phyloP scores from a whole-genome alignment of 1,140 invertebrate genomes.

The Sycobia sp. region DNA sequence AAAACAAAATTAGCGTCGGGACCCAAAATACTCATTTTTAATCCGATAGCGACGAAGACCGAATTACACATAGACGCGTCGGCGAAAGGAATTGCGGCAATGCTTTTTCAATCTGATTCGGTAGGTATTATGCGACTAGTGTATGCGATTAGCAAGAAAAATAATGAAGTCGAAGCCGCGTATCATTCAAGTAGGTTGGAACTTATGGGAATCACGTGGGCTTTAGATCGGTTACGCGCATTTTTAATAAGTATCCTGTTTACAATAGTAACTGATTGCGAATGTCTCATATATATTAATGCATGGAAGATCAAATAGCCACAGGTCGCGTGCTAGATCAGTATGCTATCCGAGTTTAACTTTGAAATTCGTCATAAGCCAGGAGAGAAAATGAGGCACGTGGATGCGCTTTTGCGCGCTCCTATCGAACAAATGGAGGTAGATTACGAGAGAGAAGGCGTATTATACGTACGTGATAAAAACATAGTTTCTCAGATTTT shows the following conservation, averaged over 20 bases:
- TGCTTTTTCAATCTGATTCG: background rate
- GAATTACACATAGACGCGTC: background rate
- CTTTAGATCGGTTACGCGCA: background rate
- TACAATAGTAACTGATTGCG: conserved; percentile 24
- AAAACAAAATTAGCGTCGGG: background rate
- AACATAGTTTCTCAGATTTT: no score
- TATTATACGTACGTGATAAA: no score
- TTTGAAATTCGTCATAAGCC: background rate
- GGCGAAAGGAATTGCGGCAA: background rate
- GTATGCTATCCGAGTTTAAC: background rate
- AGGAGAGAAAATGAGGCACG: background rate
- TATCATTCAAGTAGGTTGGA: conserved; percentile 40
- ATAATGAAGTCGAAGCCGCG: conserved; percentile 28
- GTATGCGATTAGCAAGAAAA: conserved; percentile 32
- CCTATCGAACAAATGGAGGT: background rate
- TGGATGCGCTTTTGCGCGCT: background rate
- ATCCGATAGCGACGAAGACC: background rate
- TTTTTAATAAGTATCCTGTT: conserved; percentile 23
- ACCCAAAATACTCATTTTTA: background rate
- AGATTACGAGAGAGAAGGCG: background rate
- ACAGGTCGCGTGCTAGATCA: background rate
- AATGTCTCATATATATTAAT: conserved; percentile 28
- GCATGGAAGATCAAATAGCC: background rate
- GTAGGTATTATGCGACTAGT: conserved; percentile 9
- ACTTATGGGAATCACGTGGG: conserved; percentile 30